phyloP scores from a whole-genome alignment of 1,140 invertebrate species.

The Heliconius melpomene region DNA sequence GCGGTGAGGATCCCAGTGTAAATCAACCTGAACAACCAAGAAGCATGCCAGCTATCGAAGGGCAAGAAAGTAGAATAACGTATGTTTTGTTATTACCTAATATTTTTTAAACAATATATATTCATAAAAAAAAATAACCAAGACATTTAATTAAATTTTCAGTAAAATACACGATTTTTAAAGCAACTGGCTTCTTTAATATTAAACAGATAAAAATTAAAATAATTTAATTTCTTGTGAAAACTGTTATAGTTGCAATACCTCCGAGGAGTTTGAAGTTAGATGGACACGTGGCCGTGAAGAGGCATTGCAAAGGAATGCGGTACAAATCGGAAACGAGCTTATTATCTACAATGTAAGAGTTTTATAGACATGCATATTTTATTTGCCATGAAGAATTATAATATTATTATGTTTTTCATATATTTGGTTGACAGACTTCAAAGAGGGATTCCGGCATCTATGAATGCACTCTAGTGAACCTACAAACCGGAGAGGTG shows the following conservation, averaged over 20 bases:
- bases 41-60: conserved; percentile 46
- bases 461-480: conserved; percentile 88
- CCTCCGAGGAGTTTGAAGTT: conserved; percentile 48
- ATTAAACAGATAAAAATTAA: background rate
- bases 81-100: conserved; percentile 30
- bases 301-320: conserved; percentile 54
- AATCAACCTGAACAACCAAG: conserved; percentile 28
- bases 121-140: too few species aligned
- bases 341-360: conserved; percentile 61
- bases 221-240: background rate
- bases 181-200: background rate
- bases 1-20: conserved; percentile 32
- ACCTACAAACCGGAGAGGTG: conserved; percentile 66
- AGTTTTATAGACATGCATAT: background rate
- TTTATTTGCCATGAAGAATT: background rate
- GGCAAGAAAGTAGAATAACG: conserved; percentile 44
- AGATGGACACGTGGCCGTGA: conserved; percentile 56
- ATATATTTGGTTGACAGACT: conserved; percentile 48
- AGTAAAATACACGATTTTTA: background rate
- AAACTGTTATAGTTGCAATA: conserved; percentile 51
- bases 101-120: background rate
- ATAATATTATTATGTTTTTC: background rate
- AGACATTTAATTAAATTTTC: too few species aligned
- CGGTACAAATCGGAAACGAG: conserved; percentile 45
- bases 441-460: conserved; percentile 83